Evolutionary conservation across 2,888 invertebrate genomes (phyloP), one percentile per base, ranked within the genome.

Genomic region (Heliconius sara): DNA sequence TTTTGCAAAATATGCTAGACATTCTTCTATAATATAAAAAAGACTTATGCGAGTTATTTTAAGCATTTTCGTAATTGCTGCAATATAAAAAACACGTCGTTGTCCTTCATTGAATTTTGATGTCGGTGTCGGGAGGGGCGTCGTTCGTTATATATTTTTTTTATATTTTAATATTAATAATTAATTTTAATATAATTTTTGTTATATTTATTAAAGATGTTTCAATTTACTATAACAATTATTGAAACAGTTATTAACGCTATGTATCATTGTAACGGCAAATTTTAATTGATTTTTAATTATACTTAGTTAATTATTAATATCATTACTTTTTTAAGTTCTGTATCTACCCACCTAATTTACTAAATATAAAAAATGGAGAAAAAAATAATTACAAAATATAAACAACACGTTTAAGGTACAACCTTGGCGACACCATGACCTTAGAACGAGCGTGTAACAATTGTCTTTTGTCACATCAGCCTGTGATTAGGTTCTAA

Each of bases 341-440:
- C n/a, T 60, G 22, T 60, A 25, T 63, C 12, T 25, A 60, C 60
- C n/a, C 57, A 6, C 9, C n/a, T 6, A 60, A 63, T n/a, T 39
- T 25, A 12, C 25, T 4, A 63, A 1, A 25, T 5, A 16, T 2
- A 65, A 16, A 16, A 63, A 63, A 25, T 4, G 10, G 12, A 27
- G 27, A 25, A 25, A 25, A 25, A 65, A 25, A 22, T 57, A 7
- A 57, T 6, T 27, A 16, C 10, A n/a, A 25, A 27, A 27, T 2
- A 27, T 27, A 27, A 27, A 27, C 27, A 27, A 27, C 16, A 22
- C 22, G 72, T 77, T 77, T n/a, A 25, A n/a, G n/a, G 19, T 43
- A 25, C 30, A 39, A 72, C 77, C 77, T 78, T 78, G 77, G 52
- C 52, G 52, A 78, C 47, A n/a, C 25, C 60, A 30, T 47, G 43